phyloP scores from a whole-genome alignment of 2,113 vertebrate species.

The Eulemur macaco region DNA sequence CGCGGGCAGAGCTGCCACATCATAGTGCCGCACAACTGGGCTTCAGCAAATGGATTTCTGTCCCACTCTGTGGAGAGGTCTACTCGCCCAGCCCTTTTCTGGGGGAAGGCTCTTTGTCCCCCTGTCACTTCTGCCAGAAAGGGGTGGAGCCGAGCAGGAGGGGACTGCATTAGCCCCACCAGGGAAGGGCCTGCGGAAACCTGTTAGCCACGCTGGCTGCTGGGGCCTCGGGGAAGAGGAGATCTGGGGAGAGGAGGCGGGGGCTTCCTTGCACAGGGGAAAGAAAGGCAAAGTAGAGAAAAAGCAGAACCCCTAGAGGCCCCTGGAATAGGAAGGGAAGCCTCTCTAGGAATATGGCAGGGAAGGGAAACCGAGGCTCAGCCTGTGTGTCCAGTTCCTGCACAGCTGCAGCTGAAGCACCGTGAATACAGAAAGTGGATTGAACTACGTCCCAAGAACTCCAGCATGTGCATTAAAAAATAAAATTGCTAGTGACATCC shows the following conservation, averaged over 20 bases:
- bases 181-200: neutral
- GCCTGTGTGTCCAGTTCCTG: neutral
- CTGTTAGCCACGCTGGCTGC: neutral
- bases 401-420: neutral
- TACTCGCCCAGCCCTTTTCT: neutral
- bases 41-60: neutral
- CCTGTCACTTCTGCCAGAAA: neutral
- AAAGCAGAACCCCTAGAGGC: too few relatives aligned
- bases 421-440: neutral
- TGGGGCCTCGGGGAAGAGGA: neutral
- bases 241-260: neutral
- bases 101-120: neutral
- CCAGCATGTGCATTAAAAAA: neutral
- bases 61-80: neutral
- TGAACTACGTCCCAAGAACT: neutral
- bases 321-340: neutral
- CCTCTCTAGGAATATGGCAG: accelerated
- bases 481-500: neutral
- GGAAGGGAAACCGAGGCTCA: neutral
- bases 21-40: neutral
- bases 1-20: neutral
- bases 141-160: neutral
- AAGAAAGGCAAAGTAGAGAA: neutral
- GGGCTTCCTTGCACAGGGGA: neutral
- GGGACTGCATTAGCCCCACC: neutral